These are phyloP conservation scores for Tenualosa ilisha DNA, from an alignment of 2,797 vertebrate genomes.

Conservation along the genomic window DNA sequence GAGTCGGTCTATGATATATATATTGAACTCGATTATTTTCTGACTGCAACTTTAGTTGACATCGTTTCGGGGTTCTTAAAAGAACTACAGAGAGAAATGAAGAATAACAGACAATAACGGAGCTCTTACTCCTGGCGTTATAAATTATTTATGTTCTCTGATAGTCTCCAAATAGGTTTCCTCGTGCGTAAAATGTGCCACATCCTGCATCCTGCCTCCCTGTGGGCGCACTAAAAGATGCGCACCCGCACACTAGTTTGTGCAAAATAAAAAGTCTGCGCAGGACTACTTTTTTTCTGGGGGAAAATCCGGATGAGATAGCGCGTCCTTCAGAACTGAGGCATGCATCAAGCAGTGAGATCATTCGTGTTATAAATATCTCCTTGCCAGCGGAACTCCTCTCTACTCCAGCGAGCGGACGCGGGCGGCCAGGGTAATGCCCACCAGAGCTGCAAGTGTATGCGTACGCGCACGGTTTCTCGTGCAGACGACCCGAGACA, in stretches of 20 bases:
- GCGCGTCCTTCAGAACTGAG: conserved; percentile 70
- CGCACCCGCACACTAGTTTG: conserved; percentile 14
- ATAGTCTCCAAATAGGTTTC: conserved; percentile 43
- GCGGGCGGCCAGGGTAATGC: conserved; percentile 74
- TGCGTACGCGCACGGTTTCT: conserved; percentile 54
- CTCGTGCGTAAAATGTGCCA: conserved; percentile 69
- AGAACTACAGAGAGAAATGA: not conserved
- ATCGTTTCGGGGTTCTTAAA: not conserved
- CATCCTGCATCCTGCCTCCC: conserved; percentile 13
- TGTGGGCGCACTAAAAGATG: conserved; percentile 1
- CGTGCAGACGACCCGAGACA: conserved; percentile 54
- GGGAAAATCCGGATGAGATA: conserved; percentile 39
- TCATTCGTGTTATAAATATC: conserved; percentile 94
- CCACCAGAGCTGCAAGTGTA: conserved; percentile 64
- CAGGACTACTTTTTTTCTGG: conserved; percentile 8
- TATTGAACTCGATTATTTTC: not conserved
- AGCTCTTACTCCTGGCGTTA: not conserved
- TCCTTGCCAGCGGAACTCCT: conserved; percentile 69
- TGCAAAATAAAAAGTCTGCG: not conserved
- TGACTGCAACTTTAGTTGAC: not conserved
- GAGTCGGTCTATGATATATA: not conserved
- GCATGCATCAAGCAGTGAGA: conserved; percentile 81
- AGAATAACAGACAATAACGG: not conserved
- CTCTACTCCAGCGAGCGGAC: conserved; percentile 39
- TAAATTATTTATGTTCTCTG: conserved; percentile 39